Evolutionary conservation across 2,113 vertebrate species (phyloP), one percentile per base, ranked within the genome.

Genomic region (Ceyx margarethae): DNA sequence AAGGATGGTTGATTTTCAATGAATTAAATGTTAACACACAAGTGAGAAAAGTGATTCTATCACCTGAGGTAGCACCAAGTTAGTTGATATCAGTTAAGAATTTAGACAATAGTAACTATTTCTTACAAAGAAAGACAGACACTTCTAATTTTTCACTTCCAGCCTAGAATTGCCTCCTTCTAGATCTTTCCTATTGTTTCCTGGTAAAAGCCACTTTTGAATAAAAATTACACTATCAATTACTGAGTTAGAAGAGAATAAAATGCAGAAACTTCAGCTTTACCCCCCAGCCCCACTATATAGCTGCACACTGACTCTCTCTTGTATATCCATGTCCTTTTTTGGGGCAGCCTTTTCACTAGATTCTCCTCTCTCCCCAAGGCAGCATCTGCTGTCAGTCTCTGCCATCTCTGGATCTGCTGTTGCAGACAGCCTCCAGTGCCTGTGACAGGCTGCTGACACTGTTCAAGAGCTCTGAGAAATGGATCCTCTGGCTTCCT

Each of bases 341-440:
- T 66, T 15, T 26, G 26, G 81, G 54, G 57, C 37, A 71, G 79
- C 18, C 5, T 77, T 91, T 85, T 73, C 51, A 74, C 20, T 60
- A 74, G 46, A 79, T 12, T 12, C 78, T 88, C 83, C 28, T 75
- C 33, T 80, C 46, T 71, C 84, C 75, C 60, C 84, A 73, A 76
- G 89, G 75, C 84, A 86, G 74, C 71, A 92, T 89, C 67, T 89
- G 62, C 84, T 89, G 57, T 95, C 77, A 76, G 28, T 66, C 42
- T 54, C 35, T 79, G 69, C 62, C 16, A 33, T 0, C 37, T 79
- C 54, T 87, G 71, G 71, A 81, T 86, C 62, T 79, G 48, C 66
- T 50, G 31, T 66, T 85, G 68, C 54, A 67, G 81, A 54, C 72
- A 91, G 40, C 57, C 17, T 67, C 61, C 75, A 40, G 9, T 19